These are phyloP conservation scores for Taeniopygia guttata DNA, from an alignment of 2,797 vertebrate species.

Conservation along the genomic window DNA sequence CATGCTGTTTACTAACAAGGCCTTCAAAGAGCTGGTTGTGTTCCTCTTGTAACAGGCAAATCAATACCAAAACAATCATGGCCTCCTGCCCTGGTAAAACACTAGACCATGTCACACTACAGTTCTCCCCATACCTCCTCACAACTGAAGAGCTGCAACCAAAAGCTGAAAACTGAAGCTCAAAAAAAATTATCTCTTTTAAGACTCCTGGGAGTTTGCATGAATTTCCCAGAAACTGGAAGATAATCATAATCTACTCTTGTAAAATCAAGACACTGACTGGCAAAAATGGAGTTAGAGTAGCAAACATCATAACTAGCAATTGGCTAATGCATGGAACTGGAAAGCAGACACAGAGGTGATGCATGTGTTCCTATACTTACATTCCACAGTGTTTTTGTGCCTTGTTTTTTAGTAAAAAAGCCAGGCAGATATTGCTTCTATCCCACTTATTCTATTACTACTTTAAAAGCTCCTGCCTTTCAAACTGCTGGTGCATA, in stretches of 20 bases:
- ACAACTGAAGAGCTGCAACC: background rate
- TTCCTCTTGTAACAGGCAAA: background rate
- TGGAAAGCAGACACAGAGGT: background rate
- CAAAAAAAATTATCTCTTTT: background rate
- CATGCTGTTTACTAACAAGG: background rate
- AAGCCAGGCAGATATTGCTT: background rate
- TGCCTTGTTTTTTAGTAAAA: background rate
- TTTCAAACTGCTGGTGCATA: background rate
- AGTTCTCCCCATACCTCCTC: background rate
- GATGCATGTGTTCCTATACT: background rate
- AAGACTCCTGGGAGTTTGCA: background rate
- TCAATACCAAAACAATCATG: background rate
- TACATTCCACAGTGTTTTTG: background rate
- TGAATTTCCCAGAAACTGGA: background rate
- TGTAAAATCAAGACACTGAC: background rate
- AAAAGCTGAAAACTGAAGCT: background rate
- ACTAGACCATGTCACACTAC: background rate
- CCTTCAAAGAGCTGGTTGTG: background rate
- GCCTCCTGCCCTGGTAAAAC: background rate
- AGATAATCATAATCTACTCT: background rate
- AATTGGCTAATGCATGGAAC: accelerated
- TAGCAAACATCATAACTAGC: background rate
- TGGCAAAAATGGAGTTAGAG: background rate
- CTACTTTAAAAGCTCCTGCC: background rate
- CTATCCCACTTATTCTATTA: background rate